Percentiles rank a stretch among this genome's conserved stretches.
Evolutionary conservation across 2,113 vertebrate genomes (phyloP).

Genomic region (Oxyruncus cristatus): DNA sequence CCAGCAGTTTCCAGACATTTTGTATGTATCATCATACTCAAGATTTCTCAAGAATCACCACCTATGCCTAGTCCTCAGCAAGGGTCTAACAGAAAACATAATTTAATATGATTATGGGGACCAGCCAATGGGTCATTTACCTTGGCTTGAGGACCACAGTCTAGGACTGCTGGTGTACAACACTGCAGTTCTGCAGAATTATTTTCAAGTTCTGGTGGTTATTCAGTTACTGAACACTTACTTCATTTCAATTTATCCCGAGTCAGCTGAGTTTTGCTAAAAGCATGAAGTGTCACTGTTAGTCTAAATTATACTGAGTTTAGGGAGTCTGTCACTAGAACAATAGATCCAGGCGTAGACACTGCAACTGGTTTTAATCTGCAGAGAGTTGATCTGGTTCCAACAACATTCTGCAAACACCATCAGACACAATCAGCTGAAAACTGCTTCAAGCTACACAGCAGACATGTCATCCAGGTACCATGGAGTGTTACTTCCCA

Average conservation of each 20-base stretch:
- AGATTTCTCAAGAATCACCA: background rate
- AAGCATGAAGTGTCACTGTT: conserved; percentile 39
- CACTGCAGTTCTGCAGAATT: background rate
- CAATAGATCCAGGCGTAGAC: conserved; percentile 27
- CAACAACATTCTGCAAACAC: conserved; percentile 14
- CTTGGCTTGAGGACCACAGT: background rate
- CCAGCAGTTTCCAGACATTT: background rate
- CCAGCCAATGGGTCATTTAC: background rate
- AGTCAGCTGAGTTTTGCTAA: conserved; percentile 49
- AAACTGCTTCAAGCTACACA: conserved; percentile 45
- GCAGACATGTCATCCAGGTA: conserved; percentile 65
- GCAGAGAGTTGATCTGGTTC: conserved; percentile 27
- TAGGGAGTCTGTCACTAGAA: conserved; percentile 49
- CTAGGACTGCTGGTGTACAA: background rate
- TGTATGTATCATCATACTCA: background rate
- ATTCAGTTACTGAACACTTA: background rate
- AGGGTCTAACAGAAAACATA: background rate
- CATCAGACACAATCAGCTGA: conserved; percentile 55
- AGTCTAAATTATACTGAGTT: conserved; percentile 20
- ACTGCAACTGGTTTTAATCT: conserved; percentile 54
- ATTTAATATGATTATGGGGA: background rate
- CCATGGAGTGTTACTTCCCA: conserved; percentile 48
- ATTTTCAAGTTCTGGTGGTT: background rate
- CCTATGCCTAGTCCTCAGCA: background rate
- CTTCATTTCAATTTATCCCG: background rate